Evolutionary conservation across 2,797 vertebrate species (phyloP), one percentile per base, ranked within the genome.

Genomic region (Caiman crocodilus): DNA sequence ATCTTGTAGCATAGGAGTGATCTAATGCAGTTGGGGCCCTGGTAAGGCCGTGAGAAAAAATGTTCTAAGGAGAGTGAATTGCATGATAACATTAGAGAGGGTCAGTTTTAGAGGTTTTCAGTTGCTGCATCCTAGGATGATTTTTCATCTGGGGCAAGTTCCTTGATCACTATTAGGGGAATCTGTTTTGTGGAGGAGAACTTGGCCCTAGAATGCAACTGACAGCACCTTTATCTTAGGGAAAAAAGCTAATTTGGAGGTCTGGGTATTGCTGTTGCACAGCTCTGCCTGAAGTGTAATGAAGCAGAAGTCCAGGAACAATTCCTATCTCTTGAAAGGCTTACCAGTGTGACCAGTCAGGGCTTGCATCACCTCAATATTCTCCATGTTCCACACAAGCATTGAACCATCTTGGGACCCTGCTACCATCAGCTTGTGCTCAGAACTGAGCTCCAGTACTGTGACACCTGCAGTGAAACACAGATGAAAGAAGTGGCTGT

Each of bases 341-440:
- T 97, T 85, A 98, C 98, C 98, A 14, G 97, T 96, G 95, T 98
- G 99, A 73, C 98, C 98, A 13, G 85, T 91, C 64, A 99, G 95
- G 11, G 96, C 13, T 6, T 98, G 98, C 20, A 97, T 73, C 30
- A 98, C 97, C 61, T 98, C 97, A 25, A 96, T 93, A 69, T 97
- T 96, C 3, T 95, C 92, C 61, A 97, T 95, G 58, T 98, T 97
- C 98, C 99, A 99, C 63, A 96, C 97, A 4, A 95, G 95, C 73
- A 98, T 32, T 13, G 90, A 81, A 3, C 99, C 98, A 0, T 98
- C 97, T 35, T 97, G 96, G 61, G 98, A 98, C 23, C 98, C 98
- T 1, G 97, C 98, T 26, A 98, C 94, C 93, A 99, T 95, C 83
- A 98, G 90, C 74, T 26, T 83, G 74, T 95, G 95, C 57, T 97